Base-by-base conservation (phyloP, 2,113 vertebrate species). In the Carollia perspicillata region DNA sequence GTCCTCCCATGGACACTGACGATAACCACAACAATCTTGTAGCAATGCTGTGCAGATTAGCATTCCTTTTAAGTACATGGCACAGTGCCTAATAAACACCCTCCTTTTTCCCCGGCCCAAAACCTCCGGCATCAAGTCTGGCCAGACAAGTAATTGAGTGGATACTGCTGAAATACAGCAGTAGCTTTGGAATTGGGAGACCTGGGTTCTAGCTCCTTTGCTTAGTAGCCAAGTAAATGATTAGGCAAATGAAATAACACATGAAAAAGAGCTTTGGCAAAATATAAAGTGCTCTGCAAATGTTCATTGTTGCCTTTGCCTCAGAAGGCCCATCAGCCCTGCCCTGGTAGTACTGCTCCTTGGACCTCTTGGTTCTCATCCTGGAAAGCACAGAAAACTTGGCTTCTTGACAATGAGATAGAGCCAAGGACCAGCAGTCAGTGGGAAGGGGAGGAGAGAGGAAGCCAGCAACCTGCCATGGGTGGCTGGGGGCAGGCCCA, bases 311-410 rank as follows among this genome's bases (percentile, higher is more conserved):
- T 90, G 68, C 63, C 89, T 17, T 49, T 60, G 23, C 93, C 78
- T 93, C 84, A 51, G 86, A 95, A 87, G 92, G 55, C 42, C 66
- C 69, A 74, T n/a, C 23, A 74, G 55, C 72, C 55, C 35, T 53
- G 37, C 71, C 28, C 84, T 42, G n/a, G 65, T 77, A 79, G 88
- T 42, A 33, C 16, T 66, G 44, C 13, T 89, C 60, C 81, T 81
- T 72, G 53, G 28, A 74, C 44, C 35, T n/a, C 16, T 6, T 63
- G 79, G 44, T 47, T 85, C 51, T 88, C 60, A 3, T 83, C 69
- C 79, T 86, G 89, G 68, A 91, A 96, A 96, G 35, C 42, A 79
- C 47, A 91, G 90, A 80, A 63, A 68, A 30, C 53, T 91, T 96
- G 83, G 79, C 86, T 88, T 97, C 78, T 93, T 20, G 49, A 75